Evolutionary conservation across 2,888 invertebrate species (phyloP), one percentile per base, ranked within the genome.

Genomic region (Lepidocyrtoides sp.): DNA sequence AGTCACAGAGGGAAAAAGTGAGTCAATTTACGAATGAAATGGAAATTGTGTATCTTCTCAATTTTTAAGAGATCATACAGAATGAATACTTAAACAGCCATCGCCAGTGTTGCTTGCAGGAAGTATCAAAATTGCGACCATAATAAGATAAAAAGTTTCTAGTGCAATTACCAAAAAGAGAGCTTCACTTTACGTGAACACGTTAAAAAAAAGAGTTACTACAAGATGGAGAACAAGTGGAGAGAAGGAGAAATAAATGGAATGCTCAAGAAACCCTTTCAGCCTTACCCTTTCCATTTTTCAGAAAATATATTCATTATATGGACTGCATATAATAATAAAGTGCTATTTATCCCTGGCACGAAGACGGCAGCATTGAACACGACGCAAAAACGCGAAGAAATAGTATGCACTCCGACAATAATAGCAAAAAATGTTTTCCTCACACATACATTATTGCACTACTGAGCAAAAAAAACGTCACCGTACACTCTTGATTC

Each of bases 21-120:
- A 85, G 84, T 69, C 72, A 85, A 85, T 69, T 85, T 57, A 85
- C 20, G 51, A 54, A 60, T 60, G 26, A 51, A 85, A 85, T 85
- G 60, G 29, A 85, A 85, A 54, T 69, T 69, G 44, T 23, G 48
- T 48, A 54, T 85, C 54, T 69, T 85, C 17, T 54, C 32, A 54
- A 85, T 54, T 72, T 85, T 72, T 41, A 48, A 48, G 75, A 75
- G 41, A 75, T 75, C 75, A 75, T 41, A 75, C 72, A 14, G 57
- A 48, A 29, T 51, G 51, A 85, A 85, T 85, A 54, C 54, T 29
- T 36, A 69, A 51, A 51, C 51, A 51, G 48, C 5, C 17, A 57
- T 41, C 12, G n/a, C 44, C 72, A 44, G 72, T 72, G 72, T 17
- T 72, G 41, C 72, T 72, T 12, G 12, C 72, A 72, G 72, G 72